Evolutionary conservation across 2,797 vertebrate species (phyloP), one percentile per base, ranked within the genome.

Genomic region (Cuculus canorus): DNA sequence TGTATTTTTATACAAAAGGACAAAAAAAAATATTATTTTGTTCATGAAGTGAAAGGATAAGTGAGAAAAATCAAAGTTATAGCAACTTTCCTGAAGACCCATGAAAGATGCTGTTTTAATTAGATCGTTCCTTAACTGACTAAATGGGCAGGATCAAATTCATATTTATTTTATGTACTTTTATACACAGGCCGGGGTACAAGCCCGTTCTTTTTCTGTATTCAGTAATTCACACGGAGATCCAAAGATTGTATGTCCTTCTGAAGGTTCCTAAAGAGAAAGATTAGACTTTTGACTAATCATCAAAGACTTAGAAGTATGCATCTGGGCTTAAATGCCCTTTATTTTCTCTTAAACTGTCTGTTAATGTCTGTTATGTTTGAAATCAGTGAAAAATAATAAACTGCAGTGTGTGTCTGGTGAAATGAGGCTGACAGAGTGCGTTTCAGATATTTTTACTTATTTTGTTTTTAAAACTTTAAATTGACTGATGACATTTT

Each of bases 371-470:
- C 39, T 39, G 39, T 39, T 25, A 16, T n/a, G 6, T 90, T 87
- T 93, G 35, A 92, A 95, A 76, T 32, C 15, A 79, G 22, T 80
- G 59, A 86, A 94, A 97, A 96, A 77, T 17, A 81, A 75, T 77
- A 95, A 95, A 66, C 43, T 81, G 73, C 53, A 89, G 41, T 5
- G 5, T 96, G 65, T 92, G 63, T 71, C 56, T 81, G 32, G 11
- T 77, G 64, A 86, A 95, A 72, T 56, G 27, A 93, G 27, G 43
- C 56, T 95, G 39, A 12, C 64, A 75, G 25, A 39, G 17, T 53
- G 11, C 41, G 5, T 71, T 85, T 92, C 39, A 61, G 24, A 33
- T 89, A 91, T 63, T 47, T 59, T 35, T 64, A 35, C 11, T 35
- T 70, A 53, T 45, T 85, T 60, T 70, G 6, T 3, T 59, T 95